Conservation (phyloP, 1,140 invertebrate species). For the Lepidostoma basale region DNA sequence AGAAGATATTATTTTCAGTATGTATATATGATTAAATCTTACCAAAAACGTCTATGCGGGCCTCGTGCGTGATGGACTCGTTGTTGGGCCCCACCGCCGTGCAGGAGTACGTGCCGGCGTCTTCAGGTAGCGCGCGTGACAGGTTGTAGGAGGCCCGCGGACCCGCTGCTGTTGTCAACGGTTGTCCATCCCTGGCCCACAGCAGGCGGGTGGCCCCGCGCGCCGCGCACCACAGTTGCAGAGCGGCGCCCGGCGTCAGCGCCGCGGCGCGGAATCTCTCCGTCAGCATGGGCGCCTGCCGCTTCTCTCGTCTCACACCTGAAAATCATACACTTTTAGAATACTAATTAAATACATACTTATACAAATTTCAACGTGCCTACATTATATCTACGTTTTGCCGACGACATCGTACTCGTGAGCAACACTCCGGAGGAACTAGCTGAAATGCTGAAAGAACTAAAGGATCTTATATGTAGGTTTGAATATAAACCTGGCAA, state of each 20-base stretch:
- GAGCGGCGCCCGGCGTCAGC: slow-evolving; percentile 16
- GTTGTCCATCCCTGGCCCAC: slow-evolving; percentile 35
- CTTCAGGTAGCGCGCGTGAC: slow-evolving; percentile 74
- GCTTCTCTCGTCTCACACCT: neutral
- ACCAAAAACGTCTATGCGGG: slow-evolving; percentile 86
- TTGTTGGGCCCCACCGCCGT: slow-evolving; percentile 74
- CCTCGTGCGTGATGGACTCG: slow-evolving; percentile 70
- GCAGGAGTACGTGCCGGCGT: slow-evolving; percentile 82
- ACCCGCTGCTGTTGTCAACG: neutral
- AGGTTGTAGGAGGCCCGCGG: slow-evolving; percentile 68
- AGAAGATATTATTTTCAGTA: no score
- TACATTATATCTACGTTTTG: no score
- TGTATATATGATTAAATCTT: slow-evolving; percentile 48
- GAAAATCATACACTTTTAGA: no score
- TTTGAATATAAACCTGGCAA: no score
- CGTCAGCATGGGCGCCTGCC: slow-evolving; percentile 2
- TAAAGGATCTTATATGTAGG: no score
- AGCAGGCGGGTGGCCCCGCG: slow-evolving; percentile 24
- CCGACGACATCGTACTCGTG: no score
- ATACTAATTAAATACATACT: no score
- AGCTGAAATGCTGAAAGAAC: no score
- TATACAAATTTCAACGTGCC: no score
- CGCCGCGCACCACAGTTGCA: slow-evolving; percentile 32
- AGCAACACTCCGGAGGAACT: no score
- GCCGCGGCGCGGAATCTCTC: slow-evolving; percentile 33